A percentile compares a stretch with the other conserved stretches of the same genome.
These are phyloP conservation scores for Orientallactaga sibirica DNA, from an alignment of 2,797 vertebrate genomes.

Conservation along the genomic window DNA sequence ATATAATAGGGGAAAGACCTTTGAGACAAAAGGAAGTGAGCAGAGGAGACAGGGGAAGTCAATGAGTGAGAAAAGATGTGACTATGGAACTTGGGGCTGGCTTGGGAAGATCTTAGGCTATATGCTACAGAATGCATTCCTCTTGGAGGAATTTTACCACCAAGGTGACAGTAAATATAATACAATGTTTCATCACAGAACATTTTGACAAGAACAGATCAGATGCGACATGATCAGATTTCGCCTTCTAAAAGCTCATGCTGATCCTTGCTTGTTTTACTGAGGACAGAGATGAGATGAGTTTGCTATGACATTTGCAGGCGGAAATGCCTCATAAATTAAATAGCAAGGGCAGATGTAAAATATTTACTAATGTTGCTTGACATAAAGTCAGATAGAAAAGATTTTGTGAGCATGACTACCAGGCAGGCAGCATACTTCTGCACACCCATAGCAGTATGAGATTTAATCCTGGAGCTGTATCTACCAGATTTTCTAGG, in stretches of 20 bases:
- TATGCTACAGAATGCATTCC: not conserved
- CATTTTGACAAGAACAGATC: not conserved
- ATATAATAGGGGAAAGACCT: not conserved
- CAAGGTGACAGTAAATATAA: not conserved
- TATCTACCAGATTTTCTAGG: not conserved
- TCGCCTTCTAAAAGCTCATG: constrained; percentile 8
- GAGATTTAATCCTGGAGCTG: not conserved
- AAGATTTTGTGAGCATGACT: not conserved
- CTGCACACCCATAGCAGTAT: not conserved
- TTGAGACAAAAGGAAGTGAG: not conserved
- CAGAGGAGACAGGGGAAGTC: not conserved
- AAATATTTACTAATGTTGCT: not conserved
- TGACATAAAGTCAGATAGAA: not conserved
- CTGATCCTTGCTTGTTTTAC: not conserved
- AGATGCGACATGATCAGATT: not conserved
- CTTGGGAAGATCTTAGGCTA: not conserved
- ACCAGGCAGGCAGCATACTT: not conserved
- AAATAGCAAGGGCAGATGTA: not conserved
- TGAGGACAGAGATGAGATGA: not conserved
- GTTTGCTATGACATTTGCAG: not conserved
- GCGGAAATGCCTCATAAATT: not conserved
- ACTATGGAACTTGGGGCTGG: not conserved
- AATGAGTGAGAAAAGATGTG: not conserved
- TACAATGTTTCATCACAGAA: not conserved
- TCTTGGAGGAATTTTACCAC: not conserved